phyloP scores from a whole-genome alignment of 2,888 invertebrate species.

The Mimas tiliae region DNA sequence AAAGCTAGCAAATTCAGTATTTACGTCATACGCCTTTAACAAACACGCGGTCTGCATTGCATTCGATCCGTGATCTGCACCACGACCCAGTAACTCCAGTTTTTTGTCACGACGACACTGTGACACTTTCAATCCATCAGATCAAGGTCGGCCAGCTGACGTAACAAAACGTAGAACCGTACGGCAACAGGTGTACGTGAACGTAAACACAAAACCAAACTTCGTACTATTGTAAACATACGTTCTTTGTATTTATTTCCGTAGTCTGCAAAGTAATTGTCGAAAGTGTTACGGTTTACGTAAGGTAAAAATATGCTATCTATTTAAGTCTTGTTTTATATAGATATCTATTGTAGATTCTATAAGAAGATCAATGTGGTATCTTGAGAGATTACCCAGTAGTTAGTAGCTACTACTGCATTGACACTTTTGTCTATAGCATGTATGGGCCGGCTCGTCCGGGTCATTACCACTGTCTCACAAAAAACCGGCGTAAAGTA shows the following conservation, averaged over 20 bases:
- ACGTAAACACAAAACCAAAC: conserved; percentile 25
- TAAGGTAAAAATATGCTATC: not conserved
- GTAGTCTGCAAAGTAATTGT: conserved; percentile 5
- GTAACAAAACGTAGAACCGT: conserved; percentile 37
- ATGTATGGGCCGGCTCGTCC: no score
- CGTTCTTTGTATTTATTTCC: conserved; percentile 9
- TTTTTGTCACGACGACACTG: conserved; percentile 37
- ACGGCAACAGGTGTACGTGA: conserved; percentile 50
- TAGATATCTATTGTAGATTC: not conserved
- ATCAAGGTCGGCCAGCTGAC: conserved; percentile 59
- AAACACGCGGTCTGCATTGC: not conserved
- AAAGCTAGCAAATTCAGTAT: not conserved
- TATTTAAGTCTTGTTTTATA: not conserved
- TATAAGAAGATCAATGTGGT: no score
- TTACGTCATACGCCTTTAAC: not conserved
- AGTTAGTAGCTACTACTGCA: no score
- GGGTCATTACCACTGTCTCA: no score
- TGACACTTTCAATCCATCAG: conserved; percentile 46
- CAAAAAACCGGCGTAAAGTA: no score
- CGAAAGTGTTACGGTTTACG: not conserved
- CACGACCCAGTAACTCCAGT: conserved; percentile 36
- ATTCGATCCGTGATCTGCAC: conserved; percentile 24
- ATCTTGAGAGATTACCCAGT: no score
- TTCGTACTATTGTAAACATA: conserved; percentile 3
- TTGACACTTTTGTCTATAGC: no score